Base-by-base conservation (phyloP, 2,797 vertebrate genomes). In the Arvicola amphibius region DNA sequence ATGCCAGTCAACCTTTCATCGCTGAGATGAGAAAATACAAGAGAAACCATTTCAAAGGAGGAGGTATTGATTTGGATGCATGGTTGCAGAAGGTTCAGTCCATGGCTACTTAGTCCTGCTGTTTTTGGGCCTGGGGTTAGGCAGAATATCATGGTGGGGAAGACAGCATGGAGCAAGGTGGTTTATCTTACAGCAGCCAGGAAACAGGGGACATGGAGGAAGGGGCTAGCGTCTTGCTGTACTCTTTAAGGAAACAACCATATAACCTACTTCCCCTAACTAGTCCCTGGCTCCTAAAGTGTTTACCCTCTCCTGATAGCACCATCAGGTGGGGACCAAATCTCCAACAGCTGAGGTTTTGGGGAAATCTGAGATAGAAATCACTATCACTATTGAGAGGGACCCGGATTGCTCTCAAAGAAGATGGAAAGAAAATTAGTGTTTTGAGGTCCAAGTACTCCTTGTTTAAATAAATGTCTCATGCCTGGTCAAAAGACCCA, bases 361-460 rank as follows among this genome's bases (percentile, higher is more conserved):
- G 14, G n/a, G 67, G 23, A 25, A 43, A 88, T 43, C 10, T 2
- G 16, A 61, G 71, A 34, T 48, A 13, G 61, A 89, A 77, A n/a
- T 59, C 40, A 11, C 48, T 34, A n/a, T n/a, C n/a, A n/a, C n/a
- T n/a, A n/a, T n/a, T n/a, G n/a, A 48, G 32, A 63, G 8, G 67
- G 21, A 92, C 10, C 32, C 34, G 40, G 59, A 65, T 16, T 92
- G 8, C 90, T 96, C 43, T 65, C 7, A 84, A 91, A 83, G 43
- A 90, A 94, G 86, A 85, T 61, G 17, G 67, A 77, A 95, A 74
- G 23, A 91, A 51, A 94, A 83, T 29, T 43, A 37, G 51, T 59
- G 37, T 37, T 53, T 34, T 77, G 43, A 87, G 79, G 27, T 78
- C 59, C 85, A 53, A 94, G 27, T 46, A 56, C 12, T 89, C 53